Evolutionary conservation across 2,113 vertebrate species (phyloP).

Genomic region (Hydrochoerus hydrochaeris): DNA sequence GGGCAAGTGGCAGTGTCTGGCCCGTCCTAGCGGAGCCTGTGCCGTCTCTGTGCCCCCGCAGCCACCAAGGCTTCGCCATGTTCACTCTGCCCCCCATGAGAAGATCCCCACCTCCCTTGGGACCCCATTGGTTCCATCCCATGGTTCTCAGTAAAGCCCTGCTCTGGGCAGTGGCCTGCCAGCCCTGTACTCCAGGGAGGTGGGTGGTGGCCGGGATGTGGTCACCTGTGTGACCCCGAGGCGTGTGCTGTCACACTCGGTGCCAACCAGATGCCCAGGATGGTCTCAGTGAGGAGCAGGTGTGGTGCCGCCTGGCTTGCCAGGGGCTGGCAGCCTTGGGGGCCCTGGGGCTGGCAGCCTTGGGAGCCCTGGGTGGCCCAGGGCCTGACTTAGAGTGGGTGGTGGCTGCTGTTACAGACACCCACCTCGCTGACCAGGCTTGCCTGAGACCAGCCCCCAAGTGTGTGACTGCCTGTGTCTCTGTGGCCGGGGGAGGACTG

Average conservation of each 20-base stretch:
- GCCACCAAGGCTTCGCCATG: background rate
- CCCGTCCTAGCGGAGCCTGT: background rate
- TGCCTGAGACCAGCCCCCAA: background rate
- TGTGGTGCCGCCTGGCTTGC: background rate
- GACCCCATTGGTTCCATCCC: background rate
- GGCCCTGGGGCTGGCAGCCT: too few species aligned
- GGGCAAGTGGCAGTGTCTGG: background rate
- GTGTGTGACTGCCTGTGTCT: background rate
- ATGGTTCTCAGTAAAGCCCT: background rate
- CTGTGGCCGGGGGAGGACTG: rapidly evolving
- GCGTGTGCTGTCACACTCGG: background rate
- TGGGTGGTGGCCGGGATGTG: background rate
- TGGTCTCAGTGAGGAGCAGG: rapidly evolving
- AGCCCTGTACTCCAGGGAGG: background rate
- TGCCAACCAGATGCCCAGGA: background rate
- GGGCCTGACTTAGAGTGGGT: rapidly evolving
- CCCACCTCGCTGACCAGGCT: background rate
- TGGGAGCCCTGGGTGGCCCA: background rate
- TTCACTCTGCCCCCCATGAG: background rate
- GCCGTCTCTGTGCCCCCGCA: background rate
- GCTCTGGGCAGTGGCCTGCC: background rate
- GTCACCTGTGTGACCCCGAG: background rate
- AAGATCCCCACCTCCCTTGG: background rate
- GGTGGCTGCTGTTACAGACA: rapidly evolving
- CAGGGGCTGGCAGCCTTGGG: too few species aligned